Conservation (phyloP, 2,888 invertebrate species). For the Aporophyla lueneburgensis region DNA sequence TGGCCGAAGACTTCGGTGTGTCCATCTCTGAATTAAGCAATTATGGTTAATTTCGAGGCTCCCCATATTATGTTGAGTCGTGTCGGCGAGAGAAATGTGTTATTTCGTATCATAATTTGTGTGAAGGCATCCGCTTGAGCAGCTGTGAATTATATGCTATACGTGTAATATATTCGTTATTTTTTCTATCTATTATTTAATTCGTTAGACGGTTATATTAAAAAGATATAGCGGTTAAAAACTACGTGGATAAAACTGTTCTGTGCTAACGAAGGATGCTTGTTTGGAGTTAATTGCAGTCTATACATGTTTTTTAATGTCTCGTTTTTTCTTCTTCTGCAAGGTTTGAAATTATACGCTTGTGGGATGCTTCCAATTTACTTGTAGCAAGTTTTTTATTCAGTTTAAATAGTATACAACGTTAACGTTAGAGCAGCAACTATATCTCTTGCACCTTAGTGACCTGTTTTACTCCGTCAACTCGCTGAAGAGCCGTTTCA, state of each 20-base stretch:
- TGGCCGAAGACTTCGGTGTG: slow-evolving; percentile 57
- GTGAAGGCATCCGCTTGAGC: slow-evolving; percentile 89
- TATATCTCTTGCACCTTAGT: slow-evolving; percentile 40
- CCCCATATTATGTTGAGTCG: slow-evolving; percentile 86
- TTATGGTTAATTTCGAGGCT: slow-evolving; percentile 90
- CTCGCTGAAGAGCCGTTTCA: slow-evolving; percentile 47
- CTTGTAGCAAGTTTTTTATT: slow-evolving; percentile 38
- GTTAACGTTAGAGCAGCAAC: slow-evolving; percentile 34
- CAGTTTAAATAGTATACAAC: slow-evolving; percentile 21
- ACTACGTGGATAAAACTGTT: slow-evolving; percentile 47
- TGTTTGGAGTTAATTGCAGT: slow-evolving; percentile 61
- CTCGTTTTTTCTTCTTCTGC: slow-evolving; percentile 45
- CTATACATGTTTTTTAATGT: slow-evolving; percentile 50
- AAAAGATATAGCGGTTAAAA: slow-evolving; percentile 56
- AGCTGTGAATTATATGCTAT: slow-evolving; percentile 88
- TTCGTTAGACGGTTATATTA: slow-evolving; percentile 71
- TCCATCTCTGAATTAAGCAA: slow-evolving; percentile 89
- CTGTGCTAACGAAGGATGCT: slow-evolving; percentile 62
- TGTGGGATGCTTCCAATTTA: slow-evolving; percentile 42
- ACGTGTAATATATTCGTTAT: slow-evolving; percentile 77
- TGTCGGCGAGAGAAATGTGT: slow-evolving; percentile 88
- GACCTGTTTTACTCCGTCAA: slow-evolving; percentile 61
- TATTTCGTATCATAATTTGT: slow-evolving; percentile 90
- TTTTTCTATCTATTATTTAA: slow-evolving; percentile 77
- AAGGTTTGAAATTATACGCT: slow-evolving; percentile 49